Evolutionary conservation across 2,888 invertebrate species (phyloP), one percentile per base, ranked within the genome.

Genomic region (Temnothorax rugatulus): DNA sequence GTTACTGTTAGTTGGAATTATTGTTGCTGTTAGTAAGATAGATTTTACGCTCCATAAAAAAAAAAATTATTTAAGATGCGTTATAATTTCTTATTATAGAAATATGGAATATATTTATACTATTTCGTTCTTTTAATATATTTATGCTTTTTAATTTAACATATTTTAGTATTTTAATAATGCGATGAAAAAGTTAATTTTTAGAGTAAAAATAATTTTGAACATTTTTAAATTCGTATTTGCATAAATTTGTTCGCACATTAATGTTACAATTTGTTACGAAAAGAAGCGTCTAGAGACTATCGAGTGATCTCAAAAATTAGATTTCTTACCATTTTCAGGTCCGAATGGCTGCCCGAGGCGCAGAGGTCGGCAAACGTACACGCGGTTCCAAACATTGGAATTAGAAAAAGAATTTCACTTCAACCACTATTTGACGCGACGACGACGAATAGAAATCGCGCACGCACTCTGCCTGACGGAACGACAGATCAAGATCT

Each of bases 341-440:
- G 99, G 99, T 95, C 99, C 99, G 83, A 99, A 99, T 95, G 98
- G 98, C 86, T 99, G 98, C 95, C 98, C 99, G 88, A 96, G 99
- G 94, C 97, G 99, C 95, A 97, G 99, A 93, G 99, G 99, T 86
- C 96, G 99, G 92, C 99, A 99, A 96, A 99, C 99, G 25, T 99
- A 99, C 96, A 99, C 99, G 90, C 97, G 99, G 94, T 99, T 99
- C 96, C 99, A 99, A 95, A 99, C 99, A 38, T 96, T 99, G 95
- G 99, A 99, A 95, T 96, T 99, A 95, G 99, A 99, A 95, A 99
- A 99, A 95, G 99, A 99, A 96, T 99, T 99, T 96, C 98, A 99
- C 95, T 99, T 99, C 96, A 99, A 99, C 96, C 99, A 99, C 95
- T 99, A 99, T 95, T 96, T 99, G 95, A 99, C 99, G 92, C 97